Percentiles rank a stretch among this genome's conserved stretches.
Conservation (phyloP, 2,797 vertebrate species). For the Eurystomus glaucurus region DNA sequence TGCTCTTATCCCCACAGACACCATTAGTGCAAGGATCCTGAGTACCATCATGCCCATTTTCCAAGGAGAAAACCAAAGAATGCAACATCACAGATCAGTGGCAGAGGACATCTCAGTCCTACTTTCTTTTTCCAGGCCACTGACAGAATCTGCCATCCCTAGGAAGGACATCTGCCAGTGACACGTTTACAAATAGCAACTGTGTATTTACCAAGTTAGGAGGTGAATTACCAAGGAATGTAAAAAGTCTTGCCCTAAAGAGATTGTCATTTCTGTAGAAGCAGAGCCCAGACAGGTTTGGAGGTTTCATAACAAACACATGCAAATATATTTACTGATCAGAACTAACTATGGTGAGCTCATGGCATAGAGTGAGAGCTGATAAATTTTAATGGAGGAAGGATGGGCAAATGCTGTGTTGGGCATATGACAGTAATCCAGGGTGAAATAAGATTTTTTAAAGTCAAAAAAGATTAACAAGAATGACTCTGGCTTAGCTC, state of each 20-base stretch:
- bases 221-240: background rate
- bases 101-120: background rate
- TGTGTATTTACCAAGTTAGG: background rate
- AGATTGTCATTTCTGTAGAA: background rate
- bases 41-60: background rate
- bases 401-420: background rate
- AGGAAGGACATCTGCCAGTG: background rate
- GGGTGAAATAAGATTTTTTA: background rate
- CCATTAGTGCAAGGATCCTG: background rate
- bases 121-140: background rate
- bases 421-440: background rate
- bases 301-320: background rate
- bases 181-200: background rate
- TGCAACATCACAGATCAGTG: background rate
- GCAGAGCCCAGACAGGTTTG: background rate
- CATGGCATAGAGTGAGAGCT: fast-evolving
- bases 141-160: background rate
- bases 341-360: background rate
- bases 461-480: background rate
- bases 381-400: background rate
- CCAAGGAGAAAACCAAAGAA: background rate
- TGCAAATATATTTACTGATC: background rate
- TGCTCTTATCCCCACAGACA: background rate
- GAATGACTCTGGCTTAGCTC: background rate
- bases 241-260: background rate